phyloP scores from a whole-genome alignment of 2,888 invertebrate species.

The Salpingus planirostris region DNA sequence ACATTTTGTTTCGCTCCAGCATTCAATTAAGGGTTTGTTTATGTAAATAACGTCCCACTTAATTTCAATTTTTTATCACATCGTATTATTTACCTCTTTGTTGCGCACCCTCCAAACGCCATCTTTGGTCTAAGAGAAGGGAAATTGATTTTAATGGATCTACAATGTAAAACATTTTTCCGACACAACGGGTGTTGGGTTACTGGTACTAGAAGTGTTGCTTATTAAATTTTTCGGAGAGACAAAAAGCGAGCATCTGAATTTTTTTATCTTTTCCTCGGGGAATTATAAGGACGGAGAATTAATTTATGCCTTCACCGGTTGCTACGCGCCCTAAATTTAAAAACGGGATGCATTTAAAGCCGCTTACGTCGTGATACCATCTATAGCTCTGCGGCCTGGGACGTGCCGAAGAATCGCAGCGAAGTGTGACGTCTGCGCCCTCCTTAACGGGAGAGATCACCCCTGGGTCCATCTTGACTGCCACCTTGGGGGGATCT shows the following conservation, averaged over 20 bases:
- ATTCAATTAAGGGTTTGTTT: slow-evolving; percentile 34
- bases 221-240: no score
- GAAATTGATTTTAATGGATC: no score
- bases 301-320: no score
- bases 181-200: no score
- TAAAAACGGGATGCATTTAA: no score
- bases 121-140: no score
- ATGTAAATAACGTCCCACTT: slow-evolving; percentile 24
- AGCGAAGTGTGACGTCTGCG: slow-evolving; percentile 67
- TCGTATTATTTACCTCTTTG: slow-evolving; percentile 1
- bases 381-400: slow-evolving; percentile 65
- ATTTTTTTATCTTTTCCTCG: no score
- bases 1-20: slow-evolving; percentile 29
- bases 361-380: slow-evolving; percentile 72
- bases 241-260: no score
- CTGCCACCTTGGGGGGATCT: slow-evolving; percentile 73
- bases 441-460: slow-evolving; percentile 54
- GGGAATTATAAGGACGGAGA: no score
- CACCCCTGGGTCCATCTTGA: slow-evolving; percentile 53
- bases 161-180: no score
- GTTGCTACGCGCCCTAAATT: no score
- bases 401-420: slow-evolving; percentile 71
- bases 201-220: no score
- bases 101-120: background rate
- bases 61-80: slow-evolving; percentile 9